Evolutionary conservation across 1,140 invertebrate genomes (phyloP), one percentile per base, ranked within the genome.

Genomic region (Nymphalis io): DNA sequence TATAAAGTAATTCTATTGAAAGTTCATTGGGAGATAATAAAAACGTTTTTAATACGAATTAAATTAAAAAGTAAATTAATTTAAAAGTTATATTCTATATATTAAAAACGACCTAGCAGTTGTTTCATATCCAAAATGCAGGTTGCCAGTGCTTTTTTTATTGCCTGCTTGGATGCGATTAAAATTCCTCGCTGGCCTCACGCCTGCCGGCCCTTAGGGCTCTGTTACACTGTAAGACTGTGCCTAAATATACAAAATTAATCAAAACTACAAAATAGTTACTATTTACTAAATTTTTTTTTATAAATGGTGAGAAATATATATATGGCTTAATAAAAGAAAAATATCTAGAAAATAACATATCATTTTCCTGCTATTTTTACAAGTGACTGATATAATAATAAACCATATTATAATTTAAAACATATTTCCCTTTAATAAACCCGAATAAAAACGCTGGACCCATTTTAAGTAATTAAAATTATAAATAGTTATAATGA

Each of bases 161-260:
- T 83, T 83, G 70, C 72, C 78, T 13, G 81, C 77, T 83, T 86
- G 75, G 84, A 82, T 87, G 75, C 88, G 87, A 90, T 89, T 89
- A 90, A 90, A 83, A 90, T 90, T 90, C 88, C 83, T 79, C 61
- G 78, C 79, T 87, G 84, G 78, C 85, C 84, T 89, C 81, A 82
- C 87, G 87, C 80, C 80, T 75, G 72, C 74, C 80, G 78, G 44
- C 60, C 69, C 75, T 78, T 46, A 40, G 67, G 60, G 20, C 51
- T 16, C 20, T 20, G 67, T 39, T 55, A 68, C 20, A 51, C 27
- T 55, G 51, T 55, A 15, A 55, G 21, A 1, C 12, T 33, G 27
- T 55, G 21, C 21, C 23, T 55, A 27, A 55, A 55, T 55, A 5
- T 23, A 55, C 48, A 10, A 20, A 59, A 40, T 40, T 59, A 59